Evolutionary conservation across 2,113 vertebrate species (phyloP), one percentile per base, ranked within the genome.

Genomic region (Eurystomus gularis): DNA sequence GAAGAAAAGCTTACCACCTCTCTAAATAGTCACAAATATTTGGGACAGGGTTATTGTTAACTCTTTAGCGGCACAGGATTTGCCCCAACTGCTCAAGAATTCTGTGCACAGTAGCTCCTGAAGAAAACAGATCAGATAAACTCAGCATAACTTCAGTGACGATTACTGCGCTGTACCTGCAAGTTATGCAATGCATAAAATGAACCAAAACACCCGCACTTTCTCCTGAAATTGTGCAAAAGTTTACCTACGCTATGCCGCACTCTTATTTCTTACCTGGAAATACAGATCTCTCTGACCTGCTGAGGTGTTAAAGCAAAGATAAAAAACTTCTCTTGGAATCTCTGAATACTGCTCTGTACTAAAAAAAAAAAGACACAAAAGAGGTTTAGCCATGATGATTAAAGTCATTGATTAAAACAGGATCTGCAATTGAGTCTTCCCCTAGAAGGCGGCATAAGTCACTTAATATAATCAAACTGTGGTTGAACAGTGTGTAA

Each of bases 281-380:
- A 99, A 98, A 99, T 99, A 98, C 99, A 99, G 86, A 99, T 99
- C 97, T 99, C 99, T 97, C 99, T 98, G 96, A 99, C 99, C 97
- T 99, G 99, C 78, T 99, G 99, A 92, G 99, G 99, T 35, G 99
- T 99, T 98, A 99, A 96, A 75, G 99, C 99, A 98, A 99, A 99
- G 97, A 99, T 99, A 90, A 99, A 99, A 97, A 99, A 99, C 95
- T 99, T 99, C 96, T 99, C 99, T 93, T 99, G 99, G 97, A 99
- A 99, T 58, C 99, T 98, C 88, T 99, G 99, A 97, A 99, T 98
- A 96, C 98, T 98, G 96, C 98, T 99, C 80, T 80, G 98, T 98
- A 98, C 99, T 99, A 42, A 54, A 70, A 44, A 64, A 55, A 90
- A 48, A 65, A 3, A 96, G 8, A 96, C 48, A 94, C 6, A 96